Percentiles rank a stretch among this genome's conserved stretches.
These are phyloP conservation scores for Excalfactoria chinensis DNA, from an alignment of 2,113 vertebrate species.

Conservation along the genomic window DNA sequence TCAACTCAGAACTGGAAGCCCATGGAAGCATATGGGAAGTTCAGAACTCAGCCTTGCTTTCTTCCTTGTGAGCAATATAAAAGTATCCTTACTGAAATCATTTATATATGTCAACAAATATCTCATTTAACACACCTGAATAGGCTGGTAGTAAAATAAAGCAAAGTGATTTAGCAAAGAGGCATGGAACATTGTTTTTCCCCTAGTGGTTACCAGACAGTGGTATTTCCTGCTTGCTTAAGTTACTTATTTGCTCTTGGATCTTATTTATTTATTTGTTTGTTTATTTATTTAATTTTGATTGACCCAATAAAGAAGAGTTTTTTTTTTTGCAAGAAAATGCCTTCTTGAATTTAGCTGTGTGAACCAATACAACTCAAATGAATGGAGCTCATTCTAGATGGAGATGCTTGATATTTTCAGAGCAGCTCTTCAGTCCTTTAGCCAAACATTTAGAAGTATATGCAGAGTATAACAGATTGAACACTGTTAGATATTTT, in stretches of 20 bases:
- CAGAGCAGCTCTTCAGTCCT: not conserved
- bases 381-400: not conserved
- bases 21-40: rapidly evolving
- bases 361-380: not conserved
- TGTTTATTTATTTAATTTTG: constrained; percentile 12
- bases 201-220: not conserved
- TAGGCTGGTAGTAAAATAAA: constrained; percentile 39
- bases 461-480: not conserved
- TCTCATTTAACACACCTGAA: not conserved
- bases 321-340: constrained; percentile 19
- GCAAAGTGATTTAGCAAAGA: not conserved
- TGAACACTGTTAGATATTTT: not conserved
- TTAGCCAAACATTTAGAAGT: not conserved
- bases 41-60: not conserved
- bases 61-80: not conserved
- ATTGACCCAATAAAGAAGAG: not conserved
- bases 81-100: not conserved
- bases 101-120: not conserved
- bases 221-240: not conserved
- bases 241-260: constrained; percentile 29
- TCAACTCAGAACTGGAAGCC: not conserved
- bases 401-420: not conserved
- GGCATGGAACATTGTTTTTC: not conserved
- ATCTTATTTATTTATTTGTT: not conserved
- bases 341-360: not conserved